Evolutionary conservation across 2,888 invertebrate species (phyloP).

Genomic region (Heteromyza rotundicornis): DNA sequence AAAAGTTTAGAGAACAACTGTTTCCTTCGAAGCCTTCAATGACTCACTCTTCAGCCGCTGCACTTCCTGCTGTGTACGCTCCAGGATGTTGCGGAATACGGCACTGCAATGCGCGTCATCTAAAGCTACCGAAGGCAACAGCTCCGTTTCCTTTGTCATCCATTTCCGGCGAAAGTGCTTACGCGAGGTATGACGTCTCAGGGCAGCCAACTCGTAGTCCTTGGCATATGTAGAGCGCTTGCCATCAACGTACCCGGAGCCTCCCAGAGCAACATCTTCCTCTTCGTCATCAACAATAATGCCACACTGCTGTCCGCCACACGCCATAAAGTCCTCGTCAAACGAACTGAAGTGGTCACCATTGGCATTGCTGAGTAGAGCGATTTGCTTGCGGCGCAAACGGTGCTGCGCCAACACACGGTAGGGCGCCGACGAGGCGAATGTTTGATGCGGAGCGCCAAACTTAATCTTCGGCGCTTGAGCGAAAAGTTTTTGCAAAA

Average conservation of each 20-base stretch:
- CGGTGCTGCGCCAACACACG: conserved; percentile 37
- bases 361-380: conserved; percentile 34
- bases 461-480: conserved; percentile 51
- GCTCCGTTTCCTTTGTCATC: conserved; percentile 38
- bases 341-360: conserved; percentile 18
- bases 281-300: conserved; percentile 42
- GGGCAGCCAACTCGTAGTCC: conserved; percentile 52
- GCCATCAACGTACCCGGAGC: conserved; percentile 40
- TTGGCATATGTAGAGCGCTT: conserved; percentile 46
- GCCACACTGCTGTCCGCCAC: conserved; percentile 18
- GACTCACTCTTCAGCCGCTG: conserved; percentile 59
- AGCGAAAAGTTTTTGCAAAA: conserved; percentile 58
- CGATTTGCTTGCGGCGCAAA: conserved; percentile 40
- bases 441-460: conserved; percentile 35
- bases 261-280: conserved; percentile 35
- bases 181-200: conserved; percentile 48
- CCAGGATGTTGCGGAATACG: conserved; percentile 50
- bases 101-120: conserved; percentile 50
- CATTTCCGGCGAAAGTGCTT: conserved; percentile 60
- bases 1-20: too few relatives aligned
- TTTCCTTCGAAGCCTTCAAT: background rate
- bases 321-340: background rate
- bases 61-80: conserved; percentile 58
- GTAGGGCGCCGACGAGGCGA: conserved; percentile 43
- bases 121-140: conserved; percentile 32